Conservation (phyloP, 2,113 vertebrate species). For the Monopterus albus region DNA sequence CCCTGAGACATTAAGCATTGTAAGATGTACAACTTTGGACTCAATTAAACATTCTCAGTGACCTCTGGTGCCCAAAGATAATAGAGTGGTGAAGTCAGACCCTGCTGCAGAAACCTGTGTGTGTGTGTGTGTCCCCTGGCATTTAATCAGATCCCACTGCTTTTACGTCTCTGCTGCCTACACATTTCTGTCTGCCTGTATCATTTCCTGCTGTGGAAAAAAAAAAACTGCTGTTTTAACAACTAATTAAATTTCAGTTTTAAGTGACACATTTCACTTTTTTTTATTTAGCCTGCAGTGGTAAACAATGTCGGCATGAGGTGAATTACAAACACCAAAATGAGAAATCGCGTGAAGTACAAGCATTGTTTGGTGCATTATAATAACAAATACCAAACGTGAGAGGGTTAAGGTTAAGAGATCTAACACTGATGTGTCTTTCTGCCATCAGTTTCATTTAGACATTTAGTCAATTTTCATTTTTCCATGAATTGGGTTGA, state of each 20-base stretch:
- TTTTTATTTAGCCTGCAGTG: no score
- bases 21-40: conserved; percentile 61
- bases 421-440: no score
- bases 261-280: conserved; percentile 34
- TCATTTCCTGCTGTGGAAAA: conserved; percentile 16
- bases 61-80: conserved; percentile 61
- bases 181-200: conserved; percentile 1
- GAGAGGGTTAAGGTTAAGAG: neutral
- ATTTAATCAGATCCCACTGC: conserved; percentile 45
- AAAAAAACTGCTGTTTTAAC: conserved; percentile 33
- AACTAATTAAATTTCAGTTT: conserved; percentile 47
- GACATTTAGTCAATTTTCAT: no score
- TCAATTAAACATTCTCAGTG: conserved; percentile 70
- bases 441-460: conserved; percentile 6
- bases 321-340: conserved; percentile 18
- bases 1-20: conserved; percentile 30
- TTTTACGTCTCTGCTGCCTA: conserved; percentile 22
- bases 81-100: conserved; percentile 62
- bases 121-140: conserved; percentile 51
- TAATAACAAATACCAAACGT: neutral
- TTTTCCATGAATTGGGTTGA: neutral
- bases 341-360: neutral
- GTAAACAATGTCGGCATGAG: no score
- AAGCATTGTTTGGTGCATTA: neutral
- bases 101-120: conserved; percentile 50